Evolutionary conservation across 2,113 vertebrate genomes (phyloP).

Genomic region (Cromileptes altivelis): DNA sequence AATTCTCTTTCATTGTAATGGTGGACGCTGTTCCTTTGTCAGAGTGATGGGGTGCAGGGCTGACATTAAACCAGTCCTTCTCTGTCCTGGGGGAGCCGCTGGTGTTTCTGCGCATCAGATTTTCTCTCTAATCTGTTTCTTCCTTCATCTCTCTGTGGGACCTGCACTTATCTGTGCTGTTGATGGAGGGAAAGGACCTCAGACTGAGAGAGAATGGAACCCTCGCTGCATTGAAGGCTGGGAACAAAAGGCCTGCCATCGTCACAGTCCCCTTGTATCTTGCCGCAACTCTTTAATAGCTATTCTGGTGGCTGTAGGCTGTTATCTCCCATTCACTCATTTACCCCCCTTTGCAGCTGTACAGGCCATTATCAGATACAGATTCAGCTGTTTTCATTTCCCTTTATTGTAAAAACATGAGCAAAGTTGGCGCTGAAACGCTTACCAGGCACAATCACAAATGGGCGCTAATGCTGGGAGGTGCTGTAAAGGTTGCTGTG

Average conservation of each 20-base stretch:
- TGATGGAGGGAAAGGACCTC: conserved; percentile 66
- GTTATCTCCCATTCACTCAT: conserved; percentile 47
- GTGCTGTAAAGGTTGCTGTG: conserved; percentile 30
- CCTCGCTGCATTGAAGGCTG: conserved; percentile 54
- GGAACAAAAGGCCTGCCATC: conserved; percentile 69
- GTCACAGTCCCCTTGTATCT: conserved; percentile 51
- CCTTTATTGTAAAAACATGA: conserved; percentile 59
- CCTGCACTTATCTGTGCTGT: conserved; percentile 67
- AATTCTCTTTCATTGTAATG: conserved; percentile 31
- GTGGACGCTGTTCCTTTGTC: conserved; percentile 44
- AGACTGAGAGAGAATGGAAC: conserved; percentile 59
- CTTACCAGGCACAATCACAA: conserved; percentile 60
- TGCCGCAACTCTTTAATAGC: conserved; percentile 47
- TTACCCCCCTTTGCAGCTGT: conserved; percentile 54
- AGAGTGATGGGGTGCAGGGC: conserved; percentile 44
- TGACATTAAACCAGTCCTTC: conserved; percentile 65
- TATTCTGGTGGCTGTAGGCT: conserved; percentile 53
- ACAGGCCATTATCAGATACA: conserved; percentile 62
- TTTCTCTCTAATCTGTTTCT: conserved; percentile 75
- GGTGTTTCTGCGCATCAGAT: conserved; percentile 70
- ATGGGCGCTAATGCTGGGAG: conserved; percentile 35
- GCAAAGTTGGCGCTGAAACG: conserved; percentile 33
- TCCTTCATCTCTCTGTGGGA: conserved; percentile 73
- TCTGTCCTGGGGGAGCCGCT: conserved; percentile 45
- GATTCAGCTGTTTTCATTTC: conserved; percentile 71